phyloP scores from a whole-genome alignment of 2,888 invertebrate genomes.

The Ennomos erosarius region DNA sequence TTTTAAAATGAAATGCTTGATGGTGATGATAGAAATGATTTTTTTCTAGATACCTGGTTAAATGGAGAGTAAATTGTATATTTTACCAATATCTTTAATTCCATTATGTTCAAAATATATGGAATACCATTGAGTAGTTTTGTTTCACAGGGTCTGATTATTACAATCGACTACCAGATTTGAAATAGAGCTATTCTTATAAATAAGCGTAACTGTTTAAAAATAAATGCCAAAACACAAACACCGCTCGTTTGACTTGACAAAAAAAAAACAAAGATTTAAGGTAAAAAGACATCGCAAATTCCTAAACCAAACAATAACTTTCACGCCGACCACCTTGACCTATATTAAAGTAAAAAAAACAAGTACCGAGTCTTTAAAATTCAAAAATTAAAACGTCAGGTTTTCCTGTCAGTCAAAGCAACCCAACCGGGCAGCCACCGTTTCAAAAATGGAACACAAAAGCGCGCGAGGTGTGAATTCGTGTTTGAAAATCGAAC shows the following conservation, averaged over 20 bases:
- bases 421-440: slow-evolving; percentile 45
- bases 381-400: slow-evolving; percentile 47
- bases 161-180: no score
- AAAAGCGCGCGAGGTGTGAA: slow-evolving; percentile 55
- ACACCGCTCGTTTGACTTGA: not conserved
- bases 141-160: no score
- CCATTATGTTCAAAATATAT: no score
- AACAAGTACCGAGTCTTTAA: slow-evolving; percentile 15
- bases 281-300: slow-evolving; percentile 14
- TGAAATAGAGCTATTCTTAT: no score
- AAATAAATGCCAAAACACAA: no score
- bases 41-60: no score
- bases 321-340: slow-evolving; percentile 34
- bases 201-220: no score
- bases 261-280: slow-evolving; percentile 1
- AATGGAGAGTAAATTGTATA: not conserved
- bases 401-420: slow-evolving; percentile 40
- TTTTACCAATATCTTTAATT: no score
- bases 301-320: slow-evolving; percentile 26
- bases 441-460: slow-evolving; percentile 36
- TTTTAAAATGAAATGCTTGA: slow-evolving; percentile 20
- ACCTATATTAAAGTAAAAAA: slow-evolving; percentile 30
- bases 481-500: slow-evolving; percentile 59
- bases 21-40: slow-evolving; percentile 23
- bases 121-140: no score